phyloP scores from a whole-genome alignment of 2,888 invertebrate species.

The Chironomus riparius region DNA sequence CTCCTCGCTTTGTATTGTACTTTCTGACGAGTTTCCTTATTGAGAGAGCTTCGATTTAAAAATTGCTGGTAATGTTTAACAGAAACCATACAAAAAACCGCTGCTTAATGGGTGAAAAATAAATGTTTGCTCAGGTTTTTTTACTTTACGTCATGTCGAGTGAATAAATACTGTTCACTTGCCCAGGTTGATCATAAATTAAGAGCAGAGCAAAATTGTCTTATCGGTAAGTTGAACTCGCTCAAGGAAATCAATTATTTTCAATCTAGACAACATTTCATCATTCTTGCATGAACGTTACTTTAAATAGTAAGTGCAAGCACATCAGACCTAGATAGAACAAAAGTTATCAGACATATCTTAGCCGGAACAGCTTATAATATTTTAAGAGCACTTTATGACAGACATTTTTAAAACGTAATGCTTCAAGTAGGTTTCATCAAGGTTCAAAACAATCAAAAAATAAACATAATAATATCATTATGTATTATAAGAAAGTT shows the following conservation, averaged over 20 bases:
- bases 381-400: too few species aligned
- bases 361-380: too few species aligned
- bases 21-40: background rate
- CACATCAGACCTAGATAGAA: too few species aligned
- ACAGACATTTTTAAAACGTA: too few species aligned
- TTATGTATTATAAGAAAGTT: too few species aligned
- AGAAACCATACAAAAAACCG: background rate
- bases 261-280: too few species aligned
- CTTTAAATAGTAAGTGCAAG: too few species aligned
- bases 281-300: too few species aligned
- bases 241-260: background rate
- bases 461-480: too few species aligned
- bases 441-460: too few species aligned
- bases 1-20: background rate
- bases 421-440: too few species aligned
- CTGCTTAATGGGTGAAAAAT: background rate
- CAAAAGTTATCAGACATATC: too few species aligned
- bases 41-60: background rate
- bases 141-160: background rate
- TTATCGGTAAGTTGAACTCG: slow-evolving; percentile 12
- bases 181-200: slow-evolving; percentile 9
- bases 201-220: background rate
- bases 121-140: background rate
- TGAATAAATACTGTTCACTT: background rate
- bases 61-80: background rate